phyloP scores from a whole-genome alignment of 35 echinoderm and acorn worm species.

The Heliocidaris tuberculata region DNA sequence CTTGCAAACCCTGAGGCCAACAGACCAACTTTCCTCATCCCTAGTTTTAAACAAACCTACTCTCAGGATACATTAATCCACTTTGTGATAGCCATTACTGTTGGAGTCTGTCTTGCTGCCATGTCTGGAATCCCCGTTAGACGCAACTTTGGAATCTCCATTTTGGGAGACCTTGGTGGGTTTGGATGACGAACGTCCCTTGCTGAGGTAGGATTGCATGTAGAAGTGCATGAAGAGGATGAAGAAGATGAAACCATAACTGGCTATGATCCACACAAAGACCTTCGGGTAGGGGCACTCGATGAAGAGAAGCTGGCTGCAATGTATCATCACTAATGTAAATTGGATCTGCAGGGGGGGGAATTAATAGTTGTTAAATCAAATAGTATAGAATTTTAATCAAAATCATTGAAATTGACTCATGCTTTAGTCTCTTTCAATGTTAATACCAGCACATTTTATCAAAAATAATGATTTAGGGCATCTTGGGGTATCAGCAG shows the following conservation, averaged over 20 bases:
- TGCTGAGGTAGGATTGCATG: slow-evolving; percentile 50
- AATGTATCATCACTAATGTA: slow-evolving; percentile 83
- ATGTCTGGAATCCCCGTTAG: background rate
- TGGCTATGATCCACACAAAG: slow-evolving; percentile 81
- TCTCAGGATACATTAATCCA: background rate
- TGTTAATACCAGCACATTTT: too few species aligned
- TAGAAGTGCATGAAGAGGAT: slow-evolving; percentile 94
- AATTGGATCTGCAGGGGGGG: slow-evolving; percentile 76
- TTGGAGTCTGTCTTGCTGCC: slow-evolving; percentile 20
- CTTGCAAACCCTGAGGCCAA: too few species aligned
- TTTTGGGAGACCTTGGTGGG: background rate
- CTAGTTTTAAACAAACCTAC: background rate
- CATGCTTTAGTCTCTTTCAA: background rate
- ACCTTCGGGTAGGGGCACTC: slow-evolving; percentile 87
- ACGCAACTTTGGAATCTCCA: background rate
- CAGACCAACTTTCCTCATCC: too few species aligned
- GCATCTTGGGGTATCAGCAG: too few species aligned
- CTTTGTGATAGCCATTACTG: slow-evolving; percentile 10
- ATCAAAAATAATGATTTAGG: too few species aligned
- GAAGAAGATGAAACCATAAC: slow-evolving; percentile 92
- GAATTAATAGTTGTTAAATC: background rate
- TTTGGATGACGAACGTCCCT: slow-evolving; percentile 21
- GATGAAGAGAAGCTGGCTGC: slow-evolving; percentile 75
- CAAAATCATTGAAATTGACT: background rate
- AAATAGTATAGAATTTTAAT: background rate